Evolutionary conservation across 1,140 invertebrate genomes (phyloP), one percentile per base, ranked within the genome.

Genomic region (Atta texana): DNA sequence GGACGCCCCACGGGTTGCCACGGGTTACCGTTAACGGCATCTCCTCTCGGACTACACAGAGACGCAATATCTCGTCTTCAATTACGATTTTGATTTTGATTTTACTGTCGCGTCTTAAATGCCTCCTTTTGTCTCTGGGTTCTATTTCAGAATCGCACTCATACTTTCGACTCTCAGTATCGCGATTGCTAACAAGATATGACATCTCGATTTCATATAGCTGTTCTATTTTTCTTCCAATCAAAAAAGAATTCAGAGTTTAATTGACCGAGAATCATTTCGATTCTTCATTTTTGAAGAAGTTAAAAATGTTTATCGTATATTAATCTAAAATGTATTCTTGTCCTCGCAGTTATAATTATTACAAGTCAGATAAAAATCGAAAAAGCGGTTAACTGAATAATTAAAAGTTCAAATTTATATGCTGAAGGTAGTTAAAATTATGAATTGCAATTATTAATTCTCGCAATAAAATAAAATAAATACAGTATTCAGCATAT

Each of bases 1-100:
- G 94, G 92, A 94, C 93, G 93, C 93, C 88, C 90, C 85, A 49
- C 80, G 87, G 89, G 95, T 95, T 95, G 95, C 94, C 86, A 95
- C 81, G 94, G 95, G 94, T 94, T 94, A 95, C 94, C 92, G 93
- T 95, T 95, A 95, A 95, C 94, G 93, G 93, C 94, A 95, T 95
- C 93, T 94, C 92, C 87, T 86, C 91, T 85, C 44, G 74, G 28
- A 57, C 84, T 64, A 31, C 66, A 74, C 77, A 21, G 53, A 59
- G 24, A 66, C 88, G 53, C 49, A 53, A 64, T 88, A 87, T 87
- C 90, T 88, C 72, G 71, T 74, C 76, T 88, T 90, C 84, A 81
- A 90, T 90, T 90, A 87, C 84, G 64, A 91, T 88, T 91, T 88
- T 87, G 84, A 90, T 80, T 59, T 87, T 87, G 85, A 87, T 87